Conservation (phyloP, 2,797 vertebrate genomes). For the Pempheris klunzingeri region DNA sequence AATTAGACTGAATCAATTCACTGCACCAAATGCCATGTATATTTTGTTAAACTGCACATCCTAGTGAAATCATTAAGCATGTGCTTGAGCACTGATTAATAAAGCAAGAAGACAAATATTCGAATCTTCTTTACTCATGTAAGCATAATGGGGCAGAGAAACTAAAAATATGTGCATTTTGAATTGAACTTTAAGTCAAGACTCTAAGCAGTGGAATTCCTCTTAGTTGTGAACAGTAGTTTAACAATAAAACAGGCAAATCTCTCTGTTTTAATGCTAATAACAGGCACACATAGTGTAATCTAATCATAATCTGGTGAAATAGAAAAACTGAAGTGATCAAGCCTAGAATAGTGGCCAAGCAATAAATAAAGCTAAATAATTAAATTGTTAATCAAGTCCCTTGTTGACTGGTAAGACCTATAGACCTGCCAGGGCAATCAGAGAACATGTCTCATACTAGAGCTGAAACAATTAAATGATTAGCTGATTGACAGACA, state of each 20-base stretch:
- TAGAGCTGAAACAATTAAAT: slow-evolving; percentile 1
- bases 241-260: slow-evolving; percentile 6
- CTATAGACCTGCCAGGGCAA: not conserved
- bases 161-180: slow-evolving; percentile 48
- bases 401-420: not conserved
- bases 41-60: slow-evolving; percentile 41
- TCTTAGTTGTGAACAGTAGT: not conserved
- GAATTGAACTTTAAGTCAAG: slow-evolving; percentile 31
- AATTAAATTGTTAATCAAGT: not conserved
- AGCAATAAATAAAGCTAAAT: not conserved
- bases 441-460: not conserved
- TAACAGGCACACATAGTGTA: not conserved
- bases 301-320: no score
- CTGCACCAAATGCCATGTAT: slow-evolving; percentile 54
- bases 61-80: slow-evolving; percentile 40
- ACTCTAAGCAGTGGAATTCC: not conserved
- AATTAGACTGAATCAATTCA: slow-evolving; percentile 61
- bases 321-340: slow-evolving; percentile 7
- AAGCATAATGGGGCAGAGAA: slow-evolving; percentile 31
- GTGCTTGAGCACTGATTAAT: slow-evolving; percentile 36
- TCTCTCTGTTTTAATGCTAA: not conserved
- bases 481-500: not conserved
- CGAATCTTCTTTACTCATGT: slow-evolving; percentile 44
- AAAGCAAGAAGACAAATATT: slow-evolving; percentile 3
- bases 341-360: not conserved